Conservation (phyloP, 2,888 invertebrate species). For the Eubasilissa splendida region DNA sequence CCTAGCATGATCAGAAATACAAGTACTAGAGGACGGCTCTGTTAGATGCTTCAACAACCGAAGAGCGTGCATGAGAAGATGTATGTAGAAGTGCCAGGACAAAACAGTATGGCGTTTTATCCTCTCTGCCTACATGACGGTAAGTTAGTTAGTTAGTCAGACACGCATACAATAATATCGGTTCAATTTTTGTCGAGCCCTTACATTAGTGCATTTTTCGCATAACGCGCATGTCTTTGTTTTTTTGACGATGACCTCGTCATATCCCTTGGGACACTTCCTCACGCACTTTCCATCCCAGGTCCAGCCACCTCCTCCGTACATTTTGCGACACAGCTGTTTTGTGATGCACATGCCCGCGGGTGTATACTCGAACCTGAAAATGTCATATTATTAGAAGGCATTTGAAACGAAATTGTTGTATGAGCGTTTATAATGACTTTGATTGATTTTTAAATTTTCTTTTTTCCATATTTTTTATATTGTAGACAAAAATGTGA, state of each 20-base stretch:
- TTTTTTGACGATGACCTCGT: conserved; percentile 59
- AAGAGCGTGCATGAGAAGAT: no score
- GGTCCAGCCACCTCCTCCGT: conserved; percentile 68
- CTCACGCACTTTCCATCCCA: conserved; percentile 77
- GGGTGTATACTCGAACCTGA: conserved; percentile 70
- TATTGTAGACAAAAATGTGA: not conserved
- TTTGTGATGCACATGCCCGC: conserved; percentile 80
- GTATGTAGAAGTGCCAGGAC: no score
- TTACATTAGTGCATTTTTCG: conserved; percentile 60
- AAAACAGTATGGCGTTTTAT: no score
- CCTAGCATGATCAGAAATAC: no score
- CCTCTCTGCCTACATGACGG: no score
- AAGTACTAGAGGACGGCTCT: no score
- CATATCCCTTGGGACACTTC: conserved; percentile 77
- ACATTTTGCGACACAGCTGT: conserved; percentile 75
- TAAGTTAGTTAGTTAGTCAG: no score
- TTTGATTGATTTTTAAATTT: no score
- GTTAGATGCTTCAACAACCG: no score
- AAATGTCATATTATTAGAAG: conserved; percentile 53
- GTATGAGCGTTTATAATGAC: no score
- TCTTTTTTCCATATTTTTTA: not conserved
- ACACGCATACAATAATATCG: no score
- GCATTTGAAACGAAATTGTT: no score
- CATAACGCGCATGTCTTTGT: conserved; percentile 62
- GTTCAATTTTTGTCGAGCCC: not conserved